Percentiles rank a stretch among this genome's conserved stretches.
phyloP scores from a whole-genome alignment of 2,797 vertebrate species.

The Antennarius maculatus region DNA sequence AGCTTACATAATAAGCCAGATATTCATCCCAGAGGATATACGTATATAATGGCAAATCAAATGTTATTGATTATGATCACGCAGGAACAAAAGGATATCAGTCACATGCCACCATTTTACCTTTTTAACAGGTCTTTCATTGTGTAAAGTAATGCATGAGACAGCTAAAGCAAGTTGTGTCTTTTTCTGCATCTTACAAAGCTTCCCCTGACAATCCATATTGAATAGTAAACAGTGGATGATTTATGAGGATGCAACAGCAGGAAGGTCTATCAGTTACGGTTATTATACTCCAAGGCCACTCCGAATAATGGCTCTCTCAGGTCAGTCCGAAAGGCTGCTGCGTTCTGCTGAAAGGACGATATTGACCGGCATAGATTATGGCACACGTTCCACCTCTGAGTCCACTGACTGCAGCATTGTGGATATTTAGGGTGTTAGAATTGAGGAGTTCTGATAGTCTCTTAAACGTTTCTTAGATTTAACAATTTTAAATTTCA shows the following conservation, averaged over 20 bases:
- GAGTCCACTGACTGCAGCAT: conserved; percentile 42
- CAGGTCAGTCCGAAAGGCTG: conserved; percentile 40
- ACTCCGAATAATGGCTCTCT: conserved; percentile 62
- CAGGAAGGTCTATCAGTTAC: conserved; percentile 64
- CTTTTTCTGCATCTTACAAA: conserved; percentile 31
- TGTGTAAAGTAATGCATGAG: conserved; percentile 34
- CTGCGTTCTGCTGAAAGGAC: conserved; percentile 59
- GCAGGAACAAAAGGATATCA: conserved; percentile 27
- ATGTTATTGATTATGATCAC: conserved; percentile 41
- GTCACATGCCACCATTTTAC: conserved; percentile 19
- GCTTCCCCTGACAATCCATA: conserved; percentile 38
- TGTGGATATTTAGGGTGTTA: conserved; percentile 49
- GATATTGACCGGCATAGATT: conserved; percentile 69
- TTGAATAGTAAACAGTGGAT: conserved; percentile 66
- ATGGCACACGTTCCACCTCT: conserved; percentile 30
- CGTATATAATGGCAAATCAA: conserved; percentile 35
- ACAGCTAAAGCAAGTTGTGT: conserved; percentile 22
- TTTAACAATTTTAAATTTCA: too few species aligned
- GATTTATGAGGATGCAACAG: conserved; percentile 71
- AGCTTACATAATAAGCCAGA: conserved; percentile 30
- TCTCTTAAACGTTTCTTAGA: neutral
- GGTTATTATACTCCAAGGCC: conserved; percentile 69
- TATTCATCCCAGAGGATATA: conserved; percentile 22
- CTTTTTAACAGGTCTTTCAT: conserved; percentile 37
- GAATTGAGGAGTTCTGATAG: conserved; percentile 36